Base-by-base conservation (phyloP, 1,140 invertebrate genomes). In the Psix sp. region DNA sequence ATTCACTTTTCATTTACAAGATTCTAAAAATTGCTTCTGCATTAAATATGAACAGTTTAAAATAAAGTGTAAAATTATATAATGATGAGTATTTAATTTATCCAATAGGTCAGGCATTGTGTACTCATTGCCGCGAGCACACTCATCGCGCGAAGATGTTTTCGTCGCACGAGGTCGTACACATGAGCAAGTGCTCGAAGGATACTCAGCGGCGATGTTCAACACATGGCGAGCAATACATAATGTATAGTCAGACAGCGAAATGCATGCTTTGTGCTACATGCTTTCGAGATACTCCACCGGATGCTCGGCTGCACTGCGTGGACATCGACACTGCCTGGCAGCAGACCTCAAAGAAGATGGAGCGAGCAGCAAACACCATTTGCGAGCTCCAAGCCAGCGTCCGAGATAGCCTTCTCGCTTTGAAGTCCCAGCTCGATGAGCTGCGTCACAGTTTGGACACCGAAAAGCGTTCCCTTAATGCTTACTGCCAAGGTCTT, bases 61-160 rank as follows among this genome's bases (percentile, higher is more conserved):
- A n/a, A n/a, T n/a, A n/a, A n/a, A n/a, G n/a, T n/a, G n/a, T n/a
- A n/a, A n/a, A n/a, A n/a, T n/a, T n/a, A n/a, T n/a, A n/a, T n/a
- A n/a, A n/a, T n/a, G n/a, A n/a, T n/a, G n/a, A n/a, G n/a, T n/a
- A n/a, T n/a, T n/a, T n/a, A n/a, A n/a, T n/a, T n/a, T n/a, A n/a
- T n/a, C n/a, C n/a, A n/a, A 17, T 81, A 93, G 92, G 91, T 49
- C 92, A 93, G 87, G 91, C 91, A 9, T 80, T 93, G 13, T 93
- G 92, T 81, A 89, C 88, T 10, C 88, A 89, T 71, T 93, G 92
- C 77, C 84, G 91, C 38, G 91, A 93, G 72, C 90, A 92, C 73
- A 93, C 92, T 2, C 92, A 93, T 74, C 84, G 91, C 18, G 92
- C 92, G 0, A 92, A 92, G 80, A 93, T 93, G 92, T 93, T 93